Percentiles rank a stretch among this genome's conserved stretches.
Evolutionary conservation across 2,888 invertebrate genomes (phyloP).

Genomic region (Thera britannica): DNA sequence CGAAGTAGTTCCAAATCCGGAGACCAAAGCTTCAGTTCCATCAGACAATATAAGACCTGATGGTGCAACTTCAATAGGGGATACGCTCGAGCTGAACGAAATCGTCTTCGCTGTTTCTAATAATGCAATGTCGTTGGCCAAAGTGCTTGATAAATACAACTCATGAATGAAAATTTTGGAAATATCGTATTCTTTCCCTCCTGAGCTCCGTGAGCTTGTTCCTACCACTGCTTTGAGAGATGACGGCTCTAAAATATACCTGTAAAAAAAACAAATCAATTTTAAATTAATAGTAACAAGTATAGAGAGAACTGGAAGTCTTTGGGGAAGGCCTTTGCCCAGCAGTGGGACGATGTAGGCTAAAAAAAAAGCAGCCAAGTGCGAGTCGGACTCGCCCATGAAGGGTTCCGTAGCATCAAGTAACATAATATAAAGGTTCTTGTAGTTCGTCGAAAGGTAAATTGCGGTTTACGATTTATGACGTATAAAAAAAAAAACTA

Average conservation of each 20-base stretch:
- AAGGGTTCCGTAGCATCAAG: too few species aligned
- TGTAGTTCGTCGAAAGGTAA: too few species aligned
- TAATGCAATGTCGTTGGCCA: slow-evolving; percentile 72
- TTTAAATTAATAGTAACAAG: too few species aligned
- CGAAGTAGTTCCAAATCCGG: slow-evolving; percentile 71
- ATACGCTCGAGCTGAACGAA: slow-evolving; percentile 53
- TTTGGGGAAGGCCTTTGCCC: too few species aligned
- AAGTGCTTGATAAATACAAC: slow-evolving; percentile 54
- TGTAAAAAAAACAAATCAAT: slow-evolving; percentile 44
- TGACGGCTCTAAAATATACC: slow-evolving; percentile 54
- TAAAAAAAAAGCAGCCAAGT: too few species aligned
- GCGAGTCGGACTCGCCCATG: too few species aligned
- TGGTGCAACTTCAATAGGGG: slow-evolving; percentile 57
- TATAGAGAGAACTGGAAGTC: too few species aligned
- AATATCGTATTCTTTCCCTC: slow-evolving; percentile 64
- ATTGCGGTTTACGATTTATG: too few species aligned
- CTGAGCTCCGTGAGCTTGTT: slow-evolving; percentile 58
- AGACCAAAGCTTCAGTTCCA: slow-evolving; percentile 69
- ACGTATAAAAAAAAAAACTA: too few species aligned
- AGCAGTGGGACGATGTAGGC: too few species aligned
- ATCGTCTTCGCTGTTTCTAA: slow-evolving; percentile 58
- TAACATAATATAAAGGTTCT: too few species aligned
- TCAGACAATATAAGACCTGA: slow-evolving; percentile 50
- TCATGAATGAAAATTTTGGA: slow-evolving; percentile 59
- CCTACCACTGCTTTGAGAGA: slow-evolving; percentile 63